Percentiles rank a stretch among this genome's conserved stretches.
Evolutionary conservation across 2,797 vertebrate species (phyloP).

Genomic region (Botia almorhae): DNA sequence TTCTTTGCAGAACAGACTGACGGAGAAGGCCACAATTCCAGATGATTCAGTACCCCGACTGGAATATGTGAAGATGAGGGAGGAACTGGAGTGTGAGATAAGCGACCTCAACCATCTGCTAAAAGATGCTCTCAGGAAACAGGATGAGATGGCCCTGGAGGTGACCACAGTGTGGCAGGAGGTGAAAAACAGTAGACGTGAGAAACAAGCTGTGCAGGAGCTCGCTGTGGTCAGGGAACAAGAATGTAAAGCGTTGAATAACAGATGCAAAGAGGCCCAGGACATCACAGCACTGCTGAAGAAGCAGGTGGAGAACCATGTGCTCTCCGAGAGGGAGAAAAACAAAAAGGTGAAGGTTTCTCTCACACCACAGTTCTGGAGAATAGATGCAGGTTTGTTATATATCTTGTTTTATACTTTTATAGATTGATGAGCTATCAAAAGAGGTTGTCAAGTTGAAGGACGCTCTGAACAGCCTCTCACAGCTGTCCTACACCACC

Average conservation of each 20-base stretch:
- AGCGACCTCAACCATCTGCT: slow-evolving; percentile 83
- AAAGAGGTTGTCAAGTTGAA: slow-evolving; percentile 94
- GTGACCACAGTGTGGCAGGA: slow-evolving; percentile 86
- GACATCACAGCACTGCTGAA: slow-evolving; percentile 88
- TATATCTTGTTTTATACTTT: slow-evolving; percentile 1
- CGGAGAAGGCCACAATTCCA: slow-evolving; percentile 77
- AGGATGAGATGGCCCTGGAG: slow-evolving; percentile 87
- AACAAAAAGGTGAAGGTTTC: slow-evolving; percentile 87
- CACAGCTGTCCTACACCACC: slow-evolving; percentile 91
- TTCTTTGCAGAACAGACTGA: slow-evolving; percentile 81
- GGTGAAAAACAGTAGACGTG: slow-evolving; percentile 80
- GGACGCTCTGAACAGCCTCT: slow-evolving; percentile 96
- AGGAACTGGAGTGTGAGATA: slow-evolving; percentile 82
- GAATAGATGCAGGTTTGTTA: neutral
- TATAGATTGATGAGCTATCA: slow-evolving; percentile 90
- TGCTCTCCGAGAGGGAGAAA: slow-evolving; percentile 91
- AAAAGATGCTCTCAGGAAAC: slow-evolving; percentile 88
- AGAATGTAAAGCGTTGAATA: slow-evolving; percentile 80
- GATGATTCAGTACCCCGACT: slow-evolving; percentile 80
- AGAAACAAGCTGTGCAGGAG: slow-evolving; percentile 81
- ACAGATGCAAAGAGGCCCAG: slow-evolving; percentile 84
- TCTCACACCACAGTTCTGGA: neutral
- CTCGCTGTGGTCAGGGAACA: slow-evolving; percentile 82
- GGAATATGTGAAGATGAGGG: slow-evolving; percentile 80
- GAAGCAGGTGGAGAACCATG: slow-evolving; percentile 85